phyloP scores from a whole-genome alignment of 2,797 vertebrate species.

The Melopsittacus undulatus region DNA sequence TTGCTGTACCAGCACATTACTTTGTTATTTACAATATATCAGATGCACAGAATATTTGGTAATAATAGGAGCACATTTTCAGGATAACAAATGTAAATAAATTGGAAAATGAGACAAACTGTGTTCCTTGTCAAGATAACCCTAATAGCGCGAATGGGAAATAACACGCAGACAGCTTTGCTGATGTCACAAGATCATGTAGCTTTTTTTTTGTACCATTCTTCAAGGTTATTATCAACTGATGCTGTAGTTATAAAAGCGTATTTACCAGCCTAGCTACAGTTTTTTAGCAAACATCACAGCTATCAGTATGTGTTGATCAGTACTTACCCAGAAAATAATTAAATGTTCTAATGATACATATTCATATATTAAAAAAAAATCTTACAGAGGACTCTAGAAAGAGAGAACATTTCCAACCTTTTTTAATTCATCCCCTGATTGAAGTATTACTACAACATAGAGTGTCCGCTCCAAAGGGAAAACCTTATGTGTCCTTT shows the following conservation, averaged over 20 bases:
- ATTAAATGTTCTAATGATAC: not conserved
- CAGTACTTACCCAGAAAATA: not conserved
- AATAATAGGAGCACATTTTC: not conserved
- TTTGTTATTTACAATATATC: not conserved
- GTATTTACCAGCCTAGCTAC: not conserved
- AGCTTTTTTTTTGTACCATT: not conserved
- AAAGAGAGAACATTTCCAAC: not conserved
- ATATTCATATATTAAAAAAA: not conserved
- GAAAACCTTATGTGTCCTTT: not conserved
- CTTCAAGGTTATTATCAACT: not conserved
- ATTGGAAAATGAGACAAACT: not conserved
- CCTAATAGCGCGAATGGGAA: not conserved
- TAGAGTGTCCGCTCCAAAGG: not conserved
- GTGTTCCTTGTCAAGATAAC: conserved; percentile 15
- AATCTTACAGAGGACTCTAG: not conserved
- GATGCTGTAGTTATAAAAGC: not conserved
- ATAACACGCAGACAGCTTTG: not conserved
- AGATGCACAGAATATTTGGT: not conserved
- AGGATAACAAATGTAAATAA: not conserved
- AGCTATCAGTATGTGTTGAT: not conserved
- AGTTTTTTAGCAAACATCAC: not conserved
- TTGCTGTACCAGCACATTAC: not conserved
- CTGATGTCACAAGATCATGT: not conserved
- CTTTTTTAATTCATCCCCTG: not conserved
- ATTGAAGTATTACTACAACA: not conserved